Percentiles rank a stretch among this genome's conserved stretches.
These are phyloP conservation scores for Apostichopus leukothele DNA, from an alignment of 53 echinoderm and acorn worm species.

Conservation along the genomic window DNA sequence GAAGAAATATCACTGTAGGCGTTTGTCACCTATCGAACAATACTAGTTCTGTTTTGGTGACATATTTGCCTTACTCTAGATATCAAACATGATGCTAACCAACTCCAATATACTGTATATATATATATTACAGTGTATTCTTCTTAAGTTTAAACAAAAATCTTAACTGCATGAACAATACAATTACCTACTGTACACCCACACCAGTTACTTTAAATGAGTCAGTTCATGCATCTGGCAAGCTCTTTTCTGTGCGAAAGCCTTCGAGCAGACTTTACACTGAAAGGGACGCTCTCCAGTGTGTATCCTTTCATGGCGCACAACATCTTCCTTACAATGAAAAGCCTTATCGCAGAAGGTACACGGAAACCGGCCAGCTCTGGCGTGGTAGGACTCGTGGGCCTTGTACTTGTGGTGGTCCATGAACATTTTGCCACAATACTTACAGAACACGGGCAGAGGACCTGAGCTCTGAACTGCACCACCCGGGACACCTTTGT, in stretches of 20 bases:
- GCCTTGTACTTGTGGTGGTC: conserved; percentile 4
- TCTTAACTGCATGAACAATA: too few species aligned
- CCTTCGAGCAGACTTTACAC: conserved; percentile 3
- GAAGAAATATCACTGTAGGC: too few species aligned
- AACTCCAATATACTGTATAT: too few species aligned
- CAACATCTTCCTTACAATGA: neutral
- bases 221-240: neutral
- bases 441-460: conserved; percentile 1
- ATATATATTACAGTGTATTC: too few species aligned
- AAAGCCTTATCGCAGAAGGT: conserved; percentile 28
- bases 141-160: too few species aligned
- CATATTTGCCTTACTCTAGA: too few species aligned
- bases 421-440: conserved; percentile 27
- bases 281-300: conserved; percentile 23
- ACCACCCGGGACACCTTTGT: neutral
- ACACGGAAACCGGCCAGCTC: conserved; percentile 4
- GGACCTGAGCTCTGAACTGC: neutral
- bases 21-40: too few species aligned
- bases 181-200: too few species aligned
- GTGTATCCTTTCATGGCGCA: conserved; percentile 21
- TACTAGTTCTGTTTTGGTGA: too few species aligned
- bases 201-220: neutral
- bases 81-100: too few species aligned
- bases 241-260: neutral
- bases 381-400: neutral